Evolutionary conservation across 1,140 invertebrate genomes (phyloP).

Genomic region (Atta cephalotes): DNA sequence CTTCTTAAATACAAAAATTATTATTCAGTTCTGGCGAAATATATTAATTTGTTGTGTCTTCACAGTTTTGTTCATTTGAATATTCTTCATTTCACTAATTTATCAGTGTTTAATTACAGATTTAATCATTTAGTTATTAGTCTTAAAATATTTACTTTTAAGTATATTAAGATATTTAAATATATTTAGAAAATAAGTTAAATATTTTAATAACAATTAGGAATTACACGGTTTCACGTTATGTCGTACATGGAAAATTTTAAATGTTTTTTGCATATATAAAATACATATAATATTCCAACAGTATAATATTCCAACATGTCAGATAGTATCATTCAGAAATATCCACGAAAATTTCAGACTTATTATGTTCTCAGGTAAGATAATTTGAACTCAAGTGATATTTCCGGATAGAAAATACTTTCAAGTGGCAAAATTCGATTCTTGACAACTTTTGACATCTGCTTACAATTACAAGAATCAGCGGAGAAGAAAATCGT

Average conservation of each 20-base stretch:
- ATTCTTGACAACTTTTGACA: slow-evolving; percentile 7
- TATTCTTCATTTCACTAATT: slow-evolving; percentile 2
- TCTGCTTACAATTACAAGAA: neutral
- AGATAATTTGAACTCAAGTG: neutral
- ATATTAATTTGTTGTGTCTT: neutral
- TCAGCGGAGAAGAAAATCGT: neutral
- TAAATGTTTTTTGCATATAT: neutral
- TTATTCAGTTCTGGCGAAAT: neutral
- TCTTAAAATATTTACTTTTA: neutral
- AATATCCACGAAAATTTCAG: neutral
- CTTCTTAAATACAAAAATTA: neutral
- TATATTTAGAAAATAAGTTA: slow-evolving; percentile 21
- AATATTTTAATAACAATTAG: neutral
- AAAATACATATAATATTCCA: neutral
- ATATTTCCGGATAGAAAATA: neutral
- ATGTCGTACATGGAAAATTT: neutral
- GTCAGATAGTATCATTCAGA: neutral
- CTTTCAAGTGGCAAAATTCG: neutral
- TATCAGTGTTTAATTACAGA: slow-evolving; percentile 15
- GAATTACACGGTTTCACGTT: neutral
- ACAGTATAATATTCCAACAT: neutral
- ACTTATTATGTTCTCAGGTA: neutral
- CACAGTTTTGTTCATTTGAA: neutral
- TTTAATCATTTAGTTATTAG: neutral
- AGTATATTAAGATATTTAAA: neutral